Evolutionary conservation across 2,113 vertebrate genomes (phyloP), one percentile per base, ranked within the genome.

Genomic region (Tinamus guttatus): DNA sequence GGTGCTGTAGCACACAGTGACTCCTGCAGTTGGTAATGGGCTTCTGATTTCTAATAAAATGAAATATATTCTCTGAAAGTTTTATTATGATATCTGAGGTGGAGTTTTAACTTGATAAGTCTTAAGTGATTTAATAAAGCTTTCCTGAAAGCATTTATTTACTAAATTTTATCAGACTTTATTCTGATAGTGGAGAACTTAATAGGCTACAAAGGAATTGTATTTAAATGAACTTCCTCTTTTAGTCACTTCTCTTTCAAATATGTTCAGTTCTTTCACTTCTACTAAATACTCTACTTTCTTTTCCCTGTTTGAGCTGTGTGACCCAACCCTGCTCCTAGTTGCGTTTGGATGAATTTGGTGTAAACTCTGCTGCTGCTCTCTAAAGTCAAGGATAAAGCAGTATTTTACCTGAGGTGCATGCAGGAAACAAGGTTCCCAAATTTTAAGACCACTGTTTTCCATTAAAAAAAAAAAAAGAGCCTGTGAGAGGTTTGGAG

Each of bases 31-130:
- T 98, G 89, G 86, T 96, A 97, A 96, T 80, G 95, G 94, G 65
- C 93, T 96, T 96, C 96, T 95, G 94, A 96, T 96, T 97, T 97
- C 95, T 94, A 97, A 96, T 97, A 97, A 97, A 97, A 98, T 97
- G 95, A 97, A 96, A 97, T 97, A 97, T 89, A 95, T 96, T 96
- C 80, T 87, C 95, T 96, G 95, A 92, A 98, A 97, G 95, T 98
- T 98, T 98, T 97, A 96, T 98, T 98, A 97, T 97, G 95, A 80
- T 97, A 95, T 94, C 95, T 96, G 94, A 96, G 90, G 95, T 92
- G 91, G 88, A 95, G 79, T 95, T 96, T 97, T 95, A 93, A 97
- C 93, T 96, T 97, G 96, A 95, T 97, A 97, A 97, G 80, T 97
- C 94, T 81, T 94, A 95, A 98, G 96, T 96, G 97, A 97, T 98